Evolutionary conservation across 2,113 vertebrate species (phyloP).

Genomic region (Chionodraco myersi): DNA sequence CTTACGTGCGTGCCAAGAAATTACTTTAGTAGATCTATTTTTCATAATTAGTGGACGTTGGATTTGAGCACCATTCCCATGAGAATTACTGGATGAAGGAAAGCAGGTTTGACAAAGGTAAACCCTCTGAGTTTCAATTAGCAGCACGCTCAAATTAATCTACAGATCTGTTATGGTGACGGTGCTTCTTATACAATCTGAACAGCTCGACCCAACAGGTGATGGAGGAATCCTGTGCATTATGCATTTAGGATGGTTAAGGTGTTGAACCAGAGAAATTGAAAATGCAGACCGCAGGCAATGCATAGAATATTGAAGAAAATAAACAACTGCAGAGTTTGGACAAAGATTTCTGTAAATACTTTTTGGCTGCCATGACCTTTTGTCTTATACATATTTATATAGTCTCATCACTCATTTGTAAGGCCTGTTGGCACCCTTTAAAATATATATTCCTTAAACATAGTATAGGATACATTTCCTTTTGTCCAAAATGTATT

Average conservation of each 20-base stretch:
- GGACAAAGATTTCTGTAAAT: slow-evolving; percentile 1
- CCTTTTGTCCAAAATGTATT: no score
- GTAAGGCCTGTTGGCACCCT: no score
- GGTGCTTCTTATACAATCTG: slow-evolving; percentile 37
- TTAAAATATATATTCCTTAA: no score
- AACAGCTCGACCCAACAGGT: slow-evolving; percentile 25
- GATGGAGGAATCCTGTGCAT: slow-evolving; percentile 55
- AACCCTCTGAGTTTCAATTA: slow-evolving; percentile 55
- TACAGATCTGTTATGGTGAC: slow-evolving; percentile 32
- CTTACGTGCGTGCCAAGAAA: fast-evolving
- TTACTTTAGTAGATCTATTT: slow-evolving; percentile 17
- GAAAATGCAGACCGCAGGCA: slow-evolving; percentile 7
- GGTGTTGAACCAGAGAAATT: slow-evolving; percentile 34
- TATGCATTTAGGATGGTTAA: slow-evolving; percentile 55
- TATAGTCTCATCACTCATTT: no score
- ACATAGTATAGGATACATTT: no score
- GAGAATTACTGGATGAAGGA: slow-evolving; percentile 16
- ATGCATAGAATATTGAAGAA: slow-evolving; percentile 45
- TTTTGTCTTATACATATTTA: no score
- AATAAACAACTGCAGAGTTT: slow-evolving; percentile 31
- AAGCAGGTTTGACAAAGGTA: slow-evolving; percentile 36
- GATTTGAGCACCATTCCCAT: slow-evolving; percentile 36
- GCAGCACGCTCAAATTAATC: slow-evolving; percentile 24
- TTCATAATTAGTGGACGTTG: slow-evolving; percentile 47
- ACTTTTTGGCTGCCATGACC: no score